These are phyloP conservation scores for Pseudomyrmex dendroicus DNA, from an alignment of 1,140 invertebrate genomes.

Conservation along the genomic window DNA sequence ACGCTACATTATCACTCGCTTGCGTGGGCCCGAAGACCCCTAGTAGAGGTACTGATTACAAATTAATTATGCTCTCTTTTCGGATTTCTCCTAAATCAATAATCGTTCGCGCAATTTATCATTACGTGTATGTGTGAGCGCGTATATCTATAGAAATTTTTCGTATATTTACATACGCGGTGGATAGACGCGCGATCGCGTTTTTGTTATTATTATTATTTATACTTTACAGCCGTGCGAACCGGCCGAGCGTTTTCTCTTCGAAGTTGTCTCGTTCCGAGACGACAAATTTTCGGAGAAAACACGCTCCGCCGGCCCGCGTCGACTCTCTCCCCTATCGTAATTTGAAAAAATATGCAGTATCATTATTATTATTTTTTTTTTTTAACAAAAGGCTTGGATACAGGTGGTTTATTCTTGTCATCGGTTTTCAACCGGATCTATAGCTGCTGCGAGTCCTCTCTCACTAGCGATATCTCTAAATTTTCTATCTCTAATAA, in stretches of 20 bases:
- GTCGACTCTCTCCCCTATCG: background rate
- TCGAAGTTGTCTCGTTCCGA: background rate
- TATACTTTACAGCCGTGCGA: conserved; percentile 36
- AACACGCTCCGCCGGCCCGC: background rate
- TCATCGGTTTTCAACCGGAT: background rate
- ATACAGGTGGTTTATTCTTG: background rate
- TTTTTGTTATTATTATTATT: background rate
- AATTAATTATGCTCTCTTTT: conserved; percentile 50
- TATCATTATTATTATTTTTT: background rate
- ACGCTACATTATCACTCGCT: conserved; percentile 37
- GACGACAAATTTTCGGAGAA: background rate
- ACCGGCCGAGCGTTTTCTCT: background rate
- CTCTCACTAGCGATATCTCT: conserved; percentile 14
- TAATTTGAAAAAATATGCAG: conserved; percentile 66
- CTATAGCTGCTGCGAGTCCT: background rate
- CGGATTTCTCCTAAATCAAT: conserved; percentile 9
- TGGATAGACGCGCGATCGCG: background rate
- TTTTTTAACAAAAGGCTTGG: conserved; percentile 36
- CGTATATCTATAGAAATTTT: conserved; percentile 37
- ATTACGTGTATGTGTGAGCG: conserved; percentile 38
- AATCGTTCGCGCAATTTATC: conserved; percentile 34
- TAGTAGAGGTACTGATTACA: conserved; percentile 38
- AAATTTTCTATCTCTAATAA: background rate
- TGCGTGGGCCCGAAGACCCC: background rate
- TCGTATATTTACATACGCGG: conserved; percentile 1